phyloP scores from a whole-genome alignment of 2,888 invertebrate genomes.

The Osmoderma eremita region DNA sequence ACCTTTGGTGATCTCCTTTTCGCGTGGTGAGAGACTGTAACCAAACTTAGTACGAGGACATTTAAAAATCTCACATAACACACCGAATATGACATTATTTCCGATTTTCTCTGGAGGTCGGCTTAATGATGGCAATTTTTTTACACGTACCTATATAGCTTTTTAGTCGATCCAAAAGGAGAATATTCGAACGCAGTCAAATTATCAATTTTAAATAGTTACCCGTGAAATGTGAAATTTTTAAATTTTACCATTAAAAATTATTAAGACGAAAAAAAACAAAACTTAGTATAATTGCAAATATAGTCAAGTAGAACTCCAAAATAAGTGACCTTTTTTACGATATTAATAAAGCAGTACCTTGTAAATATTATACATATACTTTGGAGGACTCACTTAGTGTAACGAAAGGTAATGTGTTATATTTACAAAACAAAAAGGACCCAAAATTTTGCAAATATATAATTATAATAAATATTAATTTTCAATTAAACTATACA shows the following conservation, averaged over 20 bases:
- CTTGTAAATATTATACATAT: conserved; percentile 58
- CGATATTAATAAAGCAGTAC: conserved; percentile 61
- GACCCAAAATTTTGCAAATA: conserved; percentile 58
- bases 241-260: conserved; percentile 16
- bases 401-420: conserved; percentile 55
- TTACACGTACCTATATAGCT: too few relatives aligned
- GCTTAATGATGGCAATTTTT: too few relatives aligned
- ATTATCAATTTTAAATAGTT: conserved; percentile 3
- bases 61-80: conserved; percentile 43
- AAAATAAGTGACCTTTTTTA: conserved; percentile 63
- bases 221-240: conserved; percentile 33
- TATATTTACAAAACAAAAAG: conserved; percentile 58
- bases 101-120: too few relatives aligned
- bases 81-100: too few relatives aligned
- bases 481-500: conserved; percentile 45
- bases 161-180: too few relatives aligned
- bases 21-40: conserved; percentile 49
- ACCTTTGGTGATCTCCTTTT: conserved; percentile 31
- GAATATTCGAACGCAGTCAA: too few relatives aligned
- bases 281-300: conserved; percentile 37
- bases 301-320: conserved; percentile 52
- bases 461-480: conserved; percentile 52
- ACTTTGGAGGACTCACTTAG: conserved; percentile 21
- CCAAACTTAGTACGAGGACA: conserved; percentile 53
- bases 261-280: conserved; percentile 9